Evolutionary conservation across 1,140 invertebrate genomes (phyloP).

Genomic region (Adoxophyes honmai): DNA sequence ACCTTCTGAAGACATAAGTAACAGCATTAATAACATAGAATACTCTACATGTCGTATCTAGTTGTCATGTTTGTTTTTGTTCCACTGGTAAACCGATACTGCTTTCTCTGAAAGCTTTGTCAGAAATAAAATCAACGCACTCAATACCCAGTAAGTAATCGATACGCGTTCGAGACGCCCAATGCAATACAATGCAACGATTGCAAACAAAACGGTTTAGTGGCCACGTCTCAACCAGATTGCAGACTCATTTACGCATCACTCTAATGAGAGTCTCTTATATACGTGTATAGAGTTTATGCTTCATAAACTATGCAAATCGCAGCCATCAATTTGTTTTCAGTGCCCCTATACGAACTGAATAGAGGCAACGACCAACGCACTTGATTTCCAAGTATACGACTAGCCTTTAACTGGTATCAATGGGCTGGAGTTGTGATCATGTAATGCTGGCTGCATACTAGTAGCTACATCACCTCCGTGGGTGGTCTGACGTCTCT

Average conservation of each 20-base stretch:
- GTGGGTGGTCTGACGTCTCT: constrained; percentile 73
- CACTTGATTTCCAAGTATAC: background rate
- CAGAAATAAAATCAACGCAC: too few relatives aligned
- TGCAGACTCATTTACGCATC: background rate
- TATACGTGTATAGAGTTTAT: background rate
- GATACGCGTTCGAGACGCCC: too few relatives aligned
- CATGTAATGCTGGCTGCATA: background rate
- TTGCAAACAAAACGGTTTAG: too few relatives aligned
- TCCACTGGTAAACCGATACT: too few relatives aligned
- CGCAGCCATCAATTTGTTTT: constrained; percentile 3
- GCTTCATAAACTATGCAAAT: constrained; percentile 13
- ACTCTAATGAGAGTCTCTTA: constrained; percentile 2
- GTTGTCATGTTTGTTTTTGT: too few relatives aligned
- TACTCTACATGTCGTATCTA: too few relatives aligned
- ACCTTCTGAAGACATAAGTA: too few relatives aligned
- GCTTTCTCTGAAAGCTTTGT: too few relatives aligned
- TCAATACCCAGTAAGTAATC: too few relatives aligned
- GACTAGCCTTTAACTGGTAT: constrained; percentile 20
- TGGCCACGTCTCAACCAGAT: background rate
- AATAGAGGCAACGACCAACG: background rate
- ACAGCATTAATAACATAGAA: too few relatives aligned
- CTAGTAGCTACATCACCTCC: constrained; percentile 19
- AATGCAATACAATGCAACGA: too few relatives aligned
- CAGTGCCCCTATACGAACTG: background rate
- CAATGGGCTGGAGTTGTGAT: constrained; percentile 1